Conservation (phyloP, 1,140 invertebrate species). For the Phenacoccus solenopsis region DNA sequence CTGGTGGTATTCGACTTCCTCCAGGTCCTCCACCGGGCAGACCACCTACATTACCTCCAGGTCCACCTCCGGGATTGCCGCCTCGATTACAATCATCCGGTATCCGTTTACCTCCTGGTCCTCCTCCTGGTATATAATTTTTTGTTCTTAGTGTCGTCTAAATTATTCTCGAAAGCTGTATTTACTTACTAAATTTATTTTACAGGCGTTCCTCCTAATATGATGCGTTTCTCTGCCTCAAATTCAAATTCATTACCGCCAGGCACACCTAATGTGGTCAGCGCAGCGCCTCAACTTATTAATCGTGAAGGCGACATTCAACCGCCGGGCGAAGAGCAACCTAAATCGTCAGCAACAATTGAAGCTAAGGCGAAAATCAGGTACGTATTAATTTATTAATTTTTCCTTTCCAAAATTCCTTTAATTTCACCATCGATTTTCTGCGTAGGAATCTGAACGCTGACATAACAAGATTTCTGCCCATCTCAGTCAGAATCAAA, state of each 20-base stretch:
- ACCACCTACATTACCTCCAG: slow-evolving; percentile 39
- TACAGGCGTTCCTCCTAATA: background rate
- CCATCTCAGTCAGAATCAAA: slow-evolving; percentile 79
- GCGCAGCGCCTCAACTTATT: slow-evolving; percentile 69
- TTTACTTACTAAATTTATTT: slow-evolving; percentile 11
- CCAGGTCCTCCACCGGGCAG: slow-evolving; percentile 50
- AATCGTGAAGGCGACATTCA: slow-evolving; percentile 37
- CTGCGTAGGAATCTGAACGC: slow-evolving; percentile 67
- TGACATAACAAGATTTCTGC: slow-evolving; percentile 89
- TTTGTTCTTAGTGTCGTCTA: no score
- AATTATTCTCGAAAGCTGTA: slow-evolving; percentile 8
- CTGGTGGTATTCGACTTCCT: slow-evolving; percentile 40
- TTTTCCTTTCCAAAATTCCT: background rate
- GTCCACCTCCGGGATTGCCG: slow-evolving; percentile 41
- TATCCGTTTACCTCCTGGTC: slow-evolving; percentile 44
- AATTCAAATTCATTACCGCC: slow-evolving; percentile 31
- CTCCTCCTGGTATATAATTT: slow-evolving; percentile 45
- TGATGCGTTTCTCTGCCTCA: background rate
- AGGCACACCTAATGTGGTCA: slow-evolving; percentile 58
- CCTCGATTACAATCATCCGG: slow-evolving; percentile 31
- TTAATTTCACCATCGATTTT: background rate
- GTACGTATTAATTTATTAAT: slow-evolving; percentile 22
- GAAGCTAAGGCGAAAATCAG: slow-evolving; percentile 89
- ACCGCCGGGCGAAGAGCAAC: slow-evolving; percentile 27
- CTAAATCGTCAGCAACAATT: slow-evolving; percentile 58